phyloP scores from a whole-genome alignment of 2,797 vertebrate genomes.

The Clarias pachynema region DNA sequence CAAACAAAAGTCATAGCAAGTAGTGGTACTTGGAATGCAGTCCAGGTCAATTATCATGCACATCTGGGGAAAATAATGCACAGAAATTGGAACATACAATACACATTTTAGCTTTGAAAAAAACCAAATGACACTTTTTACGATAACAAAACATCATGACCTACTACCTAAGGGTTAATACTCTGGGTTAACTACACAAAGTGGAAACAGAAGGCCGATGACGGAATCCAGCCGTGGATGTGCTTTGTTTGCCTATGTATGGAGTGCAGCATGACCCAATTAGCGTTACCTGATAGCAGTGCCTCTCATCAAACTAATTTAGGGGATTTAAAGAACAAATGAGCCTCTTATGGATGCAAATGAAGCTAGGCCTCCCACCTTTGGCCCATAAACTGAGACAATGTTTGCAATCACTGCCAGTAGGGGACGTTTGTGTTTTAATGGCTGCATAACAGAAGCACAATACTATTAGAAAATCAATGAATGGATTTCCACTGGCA shows the following conservation, averaged over 20 bases:
- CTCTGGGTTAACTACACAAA: slow-evolving; percentile 73
- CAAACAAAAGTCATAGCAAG: background rate
- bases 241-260: slow-evolving; percentile 79
- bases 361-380: slow-evolving; percentile 81
- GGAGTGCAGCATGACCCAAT: slow-evolving; percentile 78
- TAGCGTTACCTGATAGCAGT: slow-evolving; percentile 81
- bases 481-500: slow-evolving; percentile 1
- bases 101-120: background rate
- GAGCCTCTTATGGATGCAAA: slow-evolving; percentile 77
- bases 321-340: slow-evolving; percentile 80
- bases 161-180: slow-evolving; percentile 57
- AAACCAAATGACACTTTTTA: background rate
- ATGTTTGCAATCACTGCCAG: slow-evolving; percentile 33
- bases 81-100: background rate
- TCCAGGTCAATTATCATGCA: background rate
- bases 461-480: background rate
- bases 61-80: background rate
- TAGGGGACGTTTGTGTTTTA: slow-evolving; percentile 27
- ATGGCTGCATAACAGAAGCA: background rate
- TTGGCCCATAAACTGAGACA: slow-evolving; percentile 34
- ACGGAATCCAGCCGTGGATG: slow-evolving; percentile 75
- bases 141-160: background rate
- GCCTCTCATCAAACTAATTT: slow-evolving; percentile 86
- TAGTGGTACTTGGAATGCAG: background rate
- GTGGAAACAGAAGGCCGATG: slow-evolving; percentile 63